Evolutionary conservation across 2,113 vertebrate species (phyloP), one percentile per base, ranked within the genome.

Genomic region (Oreochromis aureus): DNA sequence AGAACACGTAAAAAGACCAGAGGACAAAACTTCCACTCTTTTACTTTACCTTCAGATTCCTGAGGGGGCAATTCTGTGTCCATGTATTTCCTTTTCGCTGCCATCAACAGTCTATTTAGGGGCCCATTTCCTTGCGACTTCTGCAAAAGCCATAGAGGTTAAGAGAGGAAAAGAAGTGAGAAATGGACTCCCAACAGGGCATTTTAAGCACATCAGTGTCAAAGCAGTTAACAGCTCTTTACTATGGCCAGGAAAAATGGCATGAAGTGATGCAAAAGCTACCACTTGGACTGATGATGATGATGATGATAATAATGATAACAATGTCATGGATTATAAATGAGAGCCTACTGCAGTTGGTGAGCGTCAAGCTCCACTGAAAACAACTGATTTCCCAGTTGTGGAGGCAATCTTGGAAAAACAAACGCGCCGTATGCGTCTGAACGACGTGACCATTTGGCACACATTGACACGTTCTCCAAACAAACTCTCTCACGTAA

Each of bases 41-140:
- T 94, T 96, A 98, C 86, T 87, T 94, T 96, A 98, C 98, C 98
- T 98, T 98, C 98, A 22, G 98, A 98, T 93, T 99, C 98, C 95
- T 96, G 97, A 96, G 96, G 96, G 87, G 97, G 96, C 94, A 97
- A 96, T 87, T 97, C 97, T 86, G 97, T 97, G 91, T 98, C 97
- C 96, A 97, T 97, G 94, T 96, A 95, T 95, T 96, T 97, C 95
- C 96, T 97, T 95, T 97, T 96, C 5, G 96, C 95, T 90, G 96
- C 96, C 97, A 95, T 97, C 96, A 93, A 96, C 87, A 97, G 95
- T 96, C 96, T 96, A 95, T 96, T 97, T 69, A 97, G 92, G 95
- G 95, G 95, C 94, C 97, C 97, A 97, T 95, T 97, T 95, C 97
- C 97, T 94, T 97, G 96, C 79, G 96, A 96, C 96, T 98, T 99